Evolutionary conservation across 2,888 invertebrate species (phyloP), one percentile per base, ranked within the genome.

Genomic region (Hirtodrosophila confusa): DNA sequence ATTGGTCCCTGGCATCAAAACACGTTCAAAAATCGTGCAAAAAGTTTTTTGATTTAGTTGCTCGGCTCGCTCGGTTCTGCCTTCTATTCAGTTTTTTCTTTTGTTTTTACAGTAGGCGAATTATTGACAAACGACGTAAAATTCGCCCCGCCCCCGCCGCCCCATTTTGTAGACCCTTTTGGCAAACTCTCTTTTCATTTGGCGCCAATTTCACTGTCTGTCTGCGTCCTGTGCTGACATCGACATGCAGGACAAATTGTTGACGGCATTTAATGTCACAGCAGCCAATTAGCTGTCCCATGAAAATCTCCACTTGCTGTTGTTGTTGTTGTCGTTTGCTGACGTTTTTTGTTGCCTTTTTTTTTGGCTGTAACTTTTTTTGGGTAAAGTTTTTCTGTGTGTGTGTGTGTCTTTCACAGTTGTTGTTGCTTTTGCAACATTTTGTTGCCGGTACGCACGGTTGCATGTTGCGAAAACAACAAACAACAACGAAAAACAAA

Each of bases 191-290:
- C 76, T 80, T 80, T 88, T 66, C 48, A 41, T 63, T 69, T 88
- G 87, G 85, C 83, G 88, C 88, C 82, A 88, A 86, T 88, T 83
- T 86, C 80, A 73, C 70, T 69, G 51, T 70, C 51, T 41, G 80
- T 65, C 80, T 51, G 48, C 70, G 58, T 60, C 36, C 58, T 54
- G 37, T 27, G 39, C 79, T 79, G 86, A 74, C 88, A 82, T 71
- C 89, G 84, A 85, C 84, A 85, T 82, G 88, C 77, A 80, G 86
- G 86, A 88, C 86, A 86, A 88, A 86, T 89, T 86, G 89, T 84
- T 78, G 87, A 77, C 88, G 80, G 82, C 82, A 85, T 87, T 85
- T 88, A 85, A 85, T 87, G 84, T 85, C 84, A 85, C 88, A 88
- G 84, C 86, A 88, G 88, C 84, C 84, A 85, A 85, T 87, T 89